These are phyloP conservation scores for Tragelaphus strepsiceros DNA, from an alignment of 2,113 vertebrate species.

Conservation along the genomic window DNA sequence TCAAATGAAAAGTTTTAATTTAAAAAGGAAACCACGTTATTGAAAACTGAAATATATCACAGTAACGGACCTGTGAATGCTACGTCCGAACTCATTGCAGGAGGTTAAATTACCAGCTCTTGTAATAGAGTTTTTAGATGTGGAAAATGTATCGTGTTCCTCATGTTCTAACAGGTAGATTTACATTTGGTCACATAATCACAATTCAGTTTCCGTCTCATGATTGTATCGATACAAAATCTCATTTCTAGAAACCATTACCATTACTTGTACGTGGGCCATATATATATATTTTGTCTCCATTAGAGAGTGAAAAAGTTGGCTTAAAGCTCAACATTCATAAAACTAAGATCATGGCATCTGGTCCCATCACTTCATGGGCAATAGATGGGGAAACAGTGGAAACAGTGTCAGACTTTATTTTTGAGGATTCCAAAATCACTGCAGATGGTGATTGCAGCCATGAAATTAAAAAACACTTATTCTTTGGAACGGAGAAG, in stretches of 20 bases:
- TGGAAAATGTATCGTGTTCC: background rate
- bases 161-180: background rate
- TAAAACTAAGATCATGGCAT: too few species aligned
- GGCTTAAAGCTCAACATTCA: too few species aligned
- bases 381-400: too few species aligned
- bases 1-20: background rate
- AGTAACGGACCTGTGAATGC: background rate
- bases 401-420: too few species aligned
- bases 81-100: background rate
- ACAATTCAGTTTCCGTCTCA: conserved; percentile 7
- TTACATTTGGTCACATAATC: background rate
- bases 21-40: conserved; percentile 3
- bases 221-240: background rate
- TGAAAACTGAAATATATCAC: background rate
- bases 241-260: background rate
- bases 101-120: background rate
- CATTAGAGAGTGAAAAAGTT: too few species aligned
- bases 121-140: background rate
- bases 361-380: too few species aligned
- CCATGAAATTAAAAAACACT: too few species aligned
- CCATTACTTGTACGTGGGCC: background rate
- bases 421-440: too few species aligned
- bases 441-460: too few species aligned
- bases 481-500: too few species aligned
- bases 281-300: background rate